These are phyloP conservation scores for Glaucomys volans DNA, from an alignment of 2,113 vertebrate species.

Conservation along the genomic window DNA sequence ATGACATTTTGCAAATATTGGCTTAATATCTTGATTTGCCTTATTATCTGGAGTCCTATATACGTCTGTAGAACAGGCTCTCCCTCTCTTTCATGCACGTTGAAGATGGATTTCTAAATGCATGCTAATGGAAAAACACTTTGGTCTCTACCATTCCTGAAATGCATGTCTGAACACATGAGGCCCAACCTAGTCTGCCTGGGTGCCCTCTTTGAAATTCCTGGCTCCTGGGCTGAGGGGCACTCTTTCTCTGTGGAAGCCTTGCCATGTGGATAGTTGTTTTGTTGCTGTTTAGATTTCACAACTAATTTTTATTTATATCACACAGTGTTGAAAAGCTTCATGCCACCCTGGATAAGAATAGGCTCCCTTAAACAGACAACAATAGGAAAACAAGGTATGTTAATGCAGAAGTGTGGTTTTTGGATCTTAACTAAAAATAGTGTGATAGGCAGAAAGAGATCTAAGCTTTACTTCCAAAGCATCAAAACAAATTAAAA, in stretches of 20 bases:
- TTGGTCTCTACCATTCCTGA: neutral
- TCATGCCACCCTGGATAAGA: neutral
- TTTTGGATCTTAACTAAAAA: slow-evolving; percentile 21
- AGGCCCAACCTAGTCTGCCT: neutral
- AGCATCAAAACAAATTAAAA: slow-evolving; percentile 32
- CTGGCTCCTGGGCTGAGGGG: neutral
- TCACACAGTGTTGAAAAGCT: neutral
- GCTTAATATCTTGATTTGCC: slow-evolving; percentile 61
- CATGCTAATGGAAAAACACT: slow-evolving; percentile 2
- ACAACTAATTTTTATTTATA: slow-evolving; percentile 28
- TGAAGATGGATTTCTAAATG: slow-evolving; percentile 41
- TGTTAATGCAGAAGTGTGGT: neutral
- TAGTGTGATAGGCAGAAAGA: neutral
- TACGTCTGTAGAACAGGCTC: neutral
- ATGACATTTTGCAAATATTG: slow-evolving; percentile 71
- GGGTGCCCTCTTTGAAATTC: neutral
- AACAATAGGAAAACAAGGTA: neutral
- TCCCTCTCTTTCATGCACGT: slow-evolving; percentile 37
- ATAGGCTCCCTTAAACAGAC: neutral
- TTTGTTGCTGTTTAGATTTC: slow-evolving; percentile 29
- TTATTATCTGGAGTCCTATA: slow-evolving; percentile 24
- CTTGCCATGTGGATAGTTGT: neutral
- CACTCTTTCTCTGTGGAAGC: neutral
- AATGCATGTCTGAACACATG: neutral
- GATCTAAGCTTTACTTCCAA: slow-evolving; percentile 4